These are phyloP conservation scores for Corydoras maculifer DNA, from an alignment of 2,113 vertebrate species.

Conservation along the genomic window DNA sequence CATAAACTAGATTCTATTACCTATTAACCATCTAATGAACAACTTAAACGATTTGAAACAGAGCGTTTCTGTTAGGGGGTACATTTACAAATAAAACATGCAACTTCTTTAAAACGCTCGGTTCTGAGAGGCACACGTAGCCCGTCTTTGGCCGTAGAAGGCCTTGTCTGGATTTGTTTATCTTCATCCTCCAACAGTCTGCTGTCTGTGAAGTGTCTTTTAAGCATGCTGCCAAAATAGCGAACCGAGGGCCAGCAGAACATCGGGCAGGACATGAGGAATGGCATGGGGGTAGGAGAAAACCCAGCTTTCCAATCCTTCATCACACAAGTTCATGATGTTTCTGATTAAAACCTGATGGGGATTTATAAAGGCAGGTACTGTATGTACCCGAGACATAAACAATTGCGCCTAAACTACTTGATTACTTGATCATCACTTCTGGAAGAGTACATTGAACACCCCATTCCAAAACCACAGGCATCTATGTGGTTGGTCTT, in stretches of 20 bases:
- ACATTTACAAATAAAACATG: conserved; percentile 9
- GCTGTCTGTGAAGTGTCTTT: conserved; percentile 35
- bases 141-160: conserved; percentile 31
- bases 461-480: no score
- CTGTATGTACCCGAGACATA: neutral
- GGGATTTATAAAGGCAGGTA: neutral
- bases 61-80: neutral
- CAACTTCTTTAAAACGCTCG: neutral
- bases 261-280: neutral
- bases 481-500: no score
- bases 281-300: no score
- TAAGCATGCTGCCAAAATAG: conserved; percentile 10
- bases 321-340: no score
- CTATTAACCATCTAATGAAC: no score
- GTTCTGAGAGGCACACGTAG: conserved; percentile 13
- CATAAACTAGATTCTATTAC: no score
- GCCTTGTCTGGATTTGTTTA: conserved; percentile 28
- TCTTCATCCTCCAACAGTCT: conserved; percentile 14
- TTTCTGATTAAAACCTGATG: no score
- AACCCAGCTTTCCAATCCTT: no score
- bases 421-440: no score
- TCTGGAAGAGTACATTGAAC: no score
- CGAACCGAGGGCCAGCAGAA: conserved; percentile 2
- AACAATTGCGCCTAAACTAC: no score
- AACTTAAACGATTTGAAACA: no score